Evolutionary conservation across 2,888 invertebrate species (phyloP).

Genomic region (Alentia gelatinosa): DNA sequence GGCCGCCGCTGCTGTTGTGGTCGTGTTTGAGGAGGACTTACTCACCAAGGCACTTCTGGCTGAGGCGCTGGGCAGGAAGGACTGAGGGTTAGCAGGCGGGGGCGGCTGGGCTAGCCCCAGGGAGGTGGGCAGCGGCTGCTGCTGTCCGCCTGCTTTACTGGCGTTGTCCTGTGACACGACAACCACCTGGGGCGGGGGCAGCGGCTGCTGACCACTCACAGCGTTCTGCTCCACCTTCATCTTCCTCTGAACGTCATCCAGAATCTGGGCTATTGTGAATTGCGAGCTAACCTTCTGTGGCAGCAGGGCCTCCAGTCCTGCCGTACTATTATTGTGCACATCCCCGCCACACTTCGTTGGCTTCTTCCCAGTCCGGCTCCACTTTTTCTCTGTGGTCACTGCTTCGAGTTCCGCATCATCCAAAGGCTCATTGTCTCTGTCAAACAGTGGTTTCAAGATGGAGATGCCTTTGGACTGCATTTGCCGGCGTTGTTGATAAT

Average conservation of each 20-base stretch:
- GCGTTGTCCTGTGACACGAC: not conserved
- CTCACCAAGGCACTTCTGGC: slow-evolving; percentile 45
- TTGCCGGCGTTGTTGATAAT: slow-evolving; percentile 23
- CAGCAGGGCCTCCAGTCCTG: not conserved
- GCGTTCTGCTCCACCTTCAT: slow-evolving; percentile 36
- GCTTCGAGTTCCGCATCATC: not conserved
- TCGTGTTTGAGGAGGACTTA: not conserved
- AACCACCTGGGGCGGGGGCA: slow-evolving; percentile 16
- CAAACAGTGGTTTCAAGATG: slow-evolving; percentile 58
- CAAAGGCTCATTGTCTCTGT: slow-evolving; percentile 56
- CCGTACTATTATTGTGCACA: not conserved
- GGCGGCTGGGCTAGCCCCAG: not conserved
- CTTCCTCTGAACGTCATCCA: slow-evolving; percentile 46
- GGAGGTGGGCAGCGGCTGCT: slow-evolving; percentile 50
- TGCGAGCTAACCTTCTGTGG: not conserved
- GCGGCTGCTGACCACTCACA: slow-evolving; percentile 38
- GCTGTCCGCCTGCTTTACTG: not conserved
- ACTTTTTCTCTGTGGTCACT: not conserved
- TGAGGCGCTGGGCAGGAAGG: not conserved
- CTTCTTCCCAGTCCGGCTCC: not conserved
- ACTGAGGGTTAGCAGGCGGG: not conserved
- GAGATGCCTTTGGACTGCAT: slow-evolving; percentile 58
- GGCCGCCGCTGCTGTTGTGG: not conserved
- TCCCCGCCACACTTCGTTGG: not conserved
- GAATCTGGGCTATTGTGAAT: slow-evolving; percentile 52